Percentiles rank a stretch among this genome's conserved stretches.
Conservation (phyloP, 2,888 invertebrate species). For the Subacronicta megacephala region DNA sequence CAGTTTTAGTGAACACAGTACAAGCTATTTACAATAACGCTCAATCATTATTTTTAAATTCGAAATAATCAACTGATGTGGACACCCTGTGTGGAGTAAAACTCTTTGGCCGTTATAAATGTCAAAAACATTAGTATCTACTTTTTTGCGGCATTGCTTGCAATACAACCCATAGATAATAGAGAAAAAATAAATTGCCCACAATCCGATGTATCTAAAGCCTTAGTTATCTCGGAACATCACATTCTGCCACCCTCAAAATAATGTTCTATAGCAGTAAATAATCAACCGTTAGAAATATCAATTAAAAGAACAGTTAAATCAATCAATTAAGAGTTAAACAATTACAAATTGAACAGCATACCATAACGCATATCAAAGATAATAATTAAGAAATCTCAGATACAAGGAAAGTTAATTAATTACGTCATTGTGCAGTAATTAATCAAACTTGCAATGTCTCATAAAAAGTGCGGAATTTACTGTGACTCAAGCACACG, state of each 20-base stretch:
- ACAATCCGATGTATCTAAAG: too few relatives aligned
- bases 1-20: conserved; percentile 75
- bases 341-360: neutral
- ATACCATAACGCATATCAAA: conserved; percentile 30
- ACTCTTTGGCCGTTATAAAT: neutral
- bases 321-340: neutral
- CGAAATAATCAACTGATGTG: conserved; percentile 40
- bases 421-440: conserved; percentile 27
- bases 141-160: too few relatives aligned
- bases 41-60: conserved; percentile 7
- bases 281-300: neutral
- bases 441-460: conserved; percentile 23
- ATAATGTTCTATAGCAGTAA: too few relatives aligned
- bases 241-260: too few relatives aligned
- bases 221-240: too few relatives aligned
- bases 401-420: conserved; percentile 26
- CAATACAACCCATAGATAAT: too few relatives aligned
- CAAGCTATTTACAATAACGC: conserved; percentile 81
- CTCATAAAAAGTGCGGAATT: conserved; percentile 36
- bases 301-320: neutral
- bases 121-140: too few relatives aligned
- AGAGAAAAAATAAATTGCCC: too few relatives aligned
- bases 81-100: conserved; percentile 9
- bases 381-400: conserved; percentile 35
- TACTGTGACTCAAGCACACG: conserved; percentile 5